Evolutionary conservation across 2,113 vertebrate genomes (phyloP).

Genomic region (Caranx melampygus): DNA sequence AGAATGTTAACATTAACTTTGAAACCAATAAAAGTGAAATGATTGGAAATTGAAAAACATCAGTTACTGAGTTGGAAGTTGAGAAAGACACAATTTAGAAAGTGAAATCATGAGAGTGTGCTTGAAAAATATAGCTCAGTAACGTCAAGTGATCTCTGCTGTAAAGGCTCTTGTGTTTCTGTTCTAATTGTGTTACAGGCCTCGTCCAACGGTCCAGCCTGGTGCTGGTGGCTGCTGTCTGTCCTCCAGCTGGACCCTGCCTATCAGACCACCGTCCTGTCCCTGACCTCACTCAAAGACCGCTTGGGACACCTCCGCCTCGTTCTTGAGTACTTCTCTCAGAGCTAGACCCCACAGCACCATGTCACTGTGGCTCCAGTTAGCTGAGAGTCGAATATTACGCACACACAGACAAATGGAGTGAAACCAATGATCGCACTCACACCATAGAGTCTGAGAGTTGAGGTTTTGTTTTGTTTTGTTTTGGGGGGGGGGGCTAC

Average conservation of each 20-base stretch:
- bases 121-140: not conserved
- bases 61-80: not conserved
- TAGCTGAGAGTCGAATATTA: constrained; percentile 3
- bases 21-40: not conserved
- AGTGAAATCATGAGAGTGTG: not conserved
- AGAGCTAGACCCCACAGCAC: constrained; percentile 70
- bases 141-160: not conserved
- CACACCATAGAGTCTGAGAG: not conserved
- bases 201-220: constrained; percentile 83
- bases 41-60: constrained; percentile 2
- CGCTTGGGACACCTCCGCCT: constrained; percentile 87
- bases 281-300: constrained; percentile 85
- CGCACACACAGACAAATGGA: constrained; percentile 16
- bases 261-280: constrained; percentile 87
- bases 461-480: constrained; percentile 4
- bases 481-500: too few species aligned
- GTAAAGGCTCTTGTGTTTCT: not conserved
- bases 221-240: constrained; percentile 90
- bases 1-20: not conserved
- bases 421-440: constrained; percentile 28
- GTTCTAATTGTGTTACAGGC: constrained; percentile 61
- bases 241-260: constrained; percentile 85
- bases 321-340: constrained; percentile 86
- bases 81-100: not conserved
- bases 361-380: not conserved